phyloP scores from a whole-genome alignment of 2,797 vertebrate species.

The Anguilla pacifica region DNA sequence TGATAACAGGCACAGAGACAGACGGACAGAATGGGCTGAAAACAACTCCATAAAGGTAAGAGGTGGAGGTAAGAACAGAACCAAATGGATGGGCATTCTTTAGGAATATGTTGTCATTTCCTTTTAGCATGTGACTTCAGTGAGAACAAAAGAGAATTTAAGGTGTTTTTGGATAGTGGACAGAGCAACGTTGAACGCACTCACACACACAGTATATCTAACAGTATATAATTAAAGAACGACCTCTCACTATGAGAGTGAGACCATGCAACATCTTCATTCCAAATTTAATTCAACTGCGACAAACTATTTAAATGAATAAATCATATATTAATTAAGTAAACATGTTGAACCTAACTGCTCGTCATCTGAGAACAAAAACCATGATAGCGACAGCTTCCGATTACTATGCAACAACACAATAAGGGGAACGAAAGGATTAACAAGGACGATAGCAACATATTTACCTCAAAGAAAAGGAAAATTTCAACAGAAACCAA shows the following conservation, averaged over 20 bases:
- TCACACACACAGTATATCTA: slow-evolving; percentile 1
- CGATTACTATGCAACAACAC: background rate
- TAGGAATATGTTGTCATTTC: background rate
- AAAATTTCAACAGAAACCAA: background rate
- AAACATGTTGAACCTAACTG: background rate
- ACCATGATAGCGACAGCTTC: background rate
- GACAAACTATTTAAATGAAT: background rate
- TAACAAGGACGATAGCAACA: background rate
- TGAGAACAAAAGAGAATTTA: background rate
- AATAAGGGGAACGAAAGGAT: background rate
- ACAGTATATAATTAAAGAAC: background rate
- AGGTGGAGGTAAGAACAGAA: background rate
- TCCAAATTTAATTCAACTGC: background rate
- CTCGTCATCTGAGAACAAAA: background rate
- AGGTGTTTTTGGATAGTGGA: background rate
- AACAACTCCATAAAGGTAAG: too few relatives aligned
- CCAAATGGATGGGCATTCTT: background rate
- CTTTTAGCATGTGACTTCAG: background rate
- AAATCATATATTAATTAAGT: background rate
- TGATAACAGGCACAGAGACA: too few relatives aligned
- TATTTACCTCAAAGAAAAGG: background rate
- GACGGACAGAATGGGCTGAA: too few relatives aligned
- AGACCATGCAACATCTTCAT: background rate
- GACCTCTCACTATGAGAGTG: background rate
- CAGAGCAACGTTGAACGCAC: background rate